Evolutionary conservation across 2,113 vertebrate species (phyloP), one percentile per base, ranked within the genome.

Genomic region (Lamprologus callipterus): DNA sequence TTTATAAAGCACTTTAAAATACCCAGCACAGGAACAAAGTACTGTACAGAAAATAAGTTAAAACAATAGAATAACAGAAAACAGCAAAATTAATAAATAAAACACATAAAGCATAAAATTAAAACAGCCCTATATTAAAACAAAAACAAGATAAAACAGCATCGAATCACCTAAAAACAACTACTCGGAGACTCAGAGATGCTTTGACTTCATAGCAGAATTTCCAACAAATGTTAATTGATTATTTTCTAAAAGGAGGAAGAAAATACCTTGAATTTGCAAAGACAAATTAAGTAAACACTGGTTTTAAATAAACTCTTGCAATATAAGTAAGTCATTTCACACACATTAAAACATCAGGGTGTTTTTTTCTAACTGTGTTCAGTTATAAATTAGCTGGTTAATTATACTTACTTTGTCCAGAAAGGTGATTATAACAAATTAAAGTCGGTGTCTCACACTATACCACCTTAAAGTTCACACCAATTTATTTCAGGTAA

Each of bases 401-500:
- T 70, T 42, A 4, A 35, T 65, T 82, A 19, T 37, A 1, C 11
- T 11, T 2, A 13, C 42, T 35, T 51, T 40, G 21, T 83, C 4
- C 26, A 58, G 26, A 51, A 80, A 82, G 55, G 51, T 80, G 26
- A 80, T 80, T 80, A 17, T 21, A 42, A 19, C 40, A 75, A 91
- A 70, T 89, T 68, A 81, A 86, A 85, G 85, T 57, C 68, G 53
- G 58, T 42, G 19, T 47, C 35, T 85, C 37, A 47, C 42, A 78
- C 87, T 12, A 47, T 10, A 58, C 7, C 51, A 12, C 42, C 68
- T 89, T 45, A 33, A 79, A 84, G 88, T 54, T 86, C 78, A 82
- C 51, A 79, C 70, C 28, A 33, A 88, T 91, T 90, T 54, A 86
- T 87, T 90, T 80, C 80, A 91, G 91, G 87, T 87, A 82, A 91